phyloP scores from a whole-genome alignment of 2,113 vertebrate genomes.

The Sorex araneus region DNA sequence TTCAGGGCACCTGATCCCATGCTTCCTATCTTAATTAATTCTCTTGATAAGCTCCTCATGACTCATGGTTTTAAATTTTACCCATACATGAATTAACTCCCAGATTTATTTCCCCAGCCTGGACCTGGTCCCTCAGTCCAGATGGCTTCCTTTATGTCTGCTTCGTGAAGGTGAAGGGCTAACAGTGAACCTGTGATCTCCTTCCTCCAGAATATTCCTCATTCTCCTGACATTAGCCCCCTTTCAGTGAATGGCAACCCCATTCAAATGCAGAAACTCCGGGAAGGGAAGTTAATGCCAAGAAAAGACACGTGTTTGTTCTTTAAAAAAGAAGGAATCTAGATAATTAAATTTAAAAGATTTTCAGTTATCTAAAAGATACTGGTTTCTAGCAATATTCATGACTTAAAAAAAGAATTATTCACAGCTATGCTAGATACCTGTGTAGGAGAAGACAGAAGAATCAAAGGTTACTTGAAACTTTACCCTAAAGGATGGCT shows the following conservation, averaged over 20 bases:
- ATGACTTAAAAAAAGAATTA: too few relatives aligned
- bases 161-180: neutral
- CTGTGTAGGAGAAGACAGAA: too few relatives aligned
- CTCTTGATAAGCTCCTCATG: neutral
- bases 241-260: neutral
- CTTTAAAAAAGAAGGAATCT: too few relatives aligned
- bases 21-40: neutral
- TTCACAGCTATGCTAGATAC: too few relatives aligned
- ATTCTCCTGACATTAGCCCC: neutral
- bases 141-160: neutral
- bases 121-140: neutral
- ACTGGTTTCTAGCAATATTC: too few relatives aligned
- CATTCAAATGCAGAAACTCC: neutral
- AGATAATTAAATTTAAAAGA: too few relatives aligned
- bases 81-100: neutral
- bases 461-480: too few relatives aligned
- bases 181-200: neutral
- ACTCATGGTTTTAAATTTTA: neutral
- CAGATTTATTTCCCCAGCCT: neutral
- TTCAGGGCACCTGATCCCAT: neutral
- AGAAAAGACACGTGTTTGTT: too few relatives aligned
- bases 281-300: too few relatives aligned
- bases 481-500: too few relatives aligned
- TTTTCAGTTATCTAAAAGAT: too few relatives aligned
- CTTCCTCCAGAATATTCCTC: neutral